A percentile compares a stretch with the other conserved stretches of the same genome.
phyloP scores from a whole-genome alignment of 2,888 invertebrate genomes.

The Heteropelma amictum region DNA sequence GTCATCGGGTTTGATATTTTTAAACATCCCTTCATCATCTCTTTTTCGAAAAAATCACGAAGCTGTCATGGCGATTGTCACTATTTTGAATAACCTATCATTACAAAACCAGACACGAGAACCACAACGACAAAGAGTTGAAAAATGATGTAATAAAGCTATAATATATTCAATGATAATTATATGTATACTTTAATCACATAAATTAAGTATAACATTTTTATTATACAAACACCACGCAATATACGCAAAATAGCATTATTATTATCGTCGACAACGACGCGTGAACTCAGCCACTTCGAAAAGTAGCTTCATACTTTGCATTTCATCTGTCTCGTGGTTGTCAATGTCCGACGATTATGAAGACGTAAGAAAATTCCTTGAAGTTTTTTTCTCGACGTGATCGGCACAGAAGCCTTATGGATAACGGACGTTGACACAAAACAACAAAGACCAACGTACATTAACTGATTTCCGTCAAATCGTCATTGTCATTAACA shows the following conservation, averaged over 20 bases:
- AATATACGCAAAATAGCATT: no score
- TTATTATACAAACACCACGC: no score
- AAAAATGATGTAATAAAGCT: no score
- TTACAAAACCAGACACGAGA: background rate
- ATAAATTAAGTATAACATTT: no score
- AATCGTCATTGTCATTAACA: background rate
- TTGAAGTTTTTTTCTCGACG: no score
- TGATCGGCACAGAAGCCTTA: no score
- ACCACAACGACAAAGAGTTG: no score
- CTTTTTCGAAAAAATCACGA: background rate
- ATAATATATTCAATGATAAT: no score
- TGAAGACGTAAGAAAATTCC: background rate
- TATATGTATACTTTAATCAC: no score
- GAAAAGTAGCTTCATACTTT: background rate
- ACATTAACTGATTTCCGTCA: background rate
- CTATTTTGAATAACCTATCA: no score
- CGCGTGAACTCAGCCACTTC: constrained; percentile 14
- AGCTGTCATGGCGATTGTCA: no score
- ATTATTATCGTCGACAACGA: background rate
- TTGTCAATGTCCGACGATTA: constrained; percentile 7
- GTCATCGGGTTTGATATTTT: background rate
- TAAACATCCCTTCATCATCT: constrained; percentile 15
- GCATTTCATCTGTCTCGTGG: constrained; percentile 20
- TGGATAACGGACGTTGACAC: background rate
- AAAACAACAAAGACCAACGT: background rate